Evolutionary conservation across 2,113 vertebrate species (phyloP), one percentile per base, ranked within the genome.

Genomic region (Zingel zingel): DNA sequence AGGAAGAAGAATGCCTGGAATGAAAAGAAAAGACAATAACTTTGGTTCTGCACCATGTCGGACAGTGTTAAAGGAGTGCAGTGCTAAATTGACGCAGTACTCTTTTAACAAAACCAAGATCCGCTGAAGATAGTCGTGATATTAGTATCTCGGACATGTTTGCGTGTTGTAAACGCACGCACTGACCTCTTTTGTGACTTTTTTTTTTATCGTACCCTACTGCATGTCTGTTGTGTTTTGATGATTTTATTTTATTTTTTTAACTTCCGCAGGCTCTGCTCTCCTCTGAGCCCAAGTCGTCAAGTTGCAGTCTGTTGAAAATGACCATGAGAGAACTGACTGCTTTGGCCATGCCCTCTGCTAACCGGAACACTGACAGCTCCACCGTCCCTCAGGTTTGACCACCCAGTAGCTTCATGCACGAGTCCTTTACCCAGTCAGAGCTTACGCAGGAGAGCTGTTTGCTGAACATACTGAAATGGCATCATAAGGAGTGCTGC

Each of bases 261-360:
- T 45, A 0, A 0, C 74, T 3, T 15, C 15, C 2, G 0, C 85
- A 99, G 98, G 98, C 98, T 51, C 94, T 99, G 74, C 94, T 99
- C 80, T 97, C 97, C 68, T 98, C 97, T 8, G 97, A 99, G 92
- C 96, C 97, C 67, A 98, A 97, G 94, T 96, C 96, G 2, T 92
- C 97, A 89, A 98, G 95, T 95, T 95, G 95, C 88, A 94, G 96
- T 71, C 92, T 99, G 79, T 77, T 99, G 91, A 98, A 97, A 94
- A 96, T 95, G 93, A 96, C 97, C 80, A 98, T 99, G 97, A 96
- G 93, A 71, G 95, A 97, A 86, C 90, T 99, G 91, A 92, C 97
- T 1, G 70, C 93, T 58, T 92, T 99, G 91, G 96, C 97, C 82
- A 83, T 87, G 79, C 96, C 97, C 66, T 63, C 79, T 18, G 77